Evolutionary conservation across 2,888 invertebrate genomes (phyloP), one percentile per base, ranked within the genome.

Genomic region (Dusona sp.): DNA sequence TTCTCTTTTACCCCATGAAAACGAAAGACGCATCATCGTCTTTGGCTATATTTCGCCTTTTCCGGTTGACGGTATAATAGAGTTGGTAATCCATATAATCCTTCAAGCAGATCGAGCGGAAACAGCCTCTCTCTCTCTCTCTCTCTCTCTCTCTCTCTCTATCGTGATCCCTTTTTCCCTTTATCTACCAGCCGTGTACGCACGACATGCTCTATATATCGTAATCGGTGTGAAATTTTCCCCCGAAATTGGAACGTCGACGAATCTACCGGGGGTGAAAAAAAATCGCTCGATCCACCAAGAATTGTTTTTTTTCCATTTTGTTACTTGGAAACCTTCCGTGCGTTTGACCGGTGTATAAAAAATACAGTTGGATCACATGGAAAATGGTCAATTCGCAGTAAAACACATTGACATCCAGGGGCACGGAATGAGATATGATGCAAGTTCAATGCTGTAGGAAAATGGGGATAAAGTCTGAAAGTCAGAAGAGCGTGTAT

Each of bases 81-180:
- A 87, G 83, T 87, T 90, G 91, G 92, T 94, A 93, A 94, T 94
- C 92, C 91, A 93, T 93, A 93, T 92, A 92, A 94, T 93, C 92
- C 91, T 91, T 93, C 92, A 91, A 90, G 88, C 90, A 91, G 88
- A 88, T 91, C 90, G 88, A 90, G 92, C 91, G 92, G 93, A 94
- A 93, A 91, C 90, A 90, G 86, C 88, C 83, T 90, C 19, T 90
- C 88, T 79, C 83, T 81, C 61, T 68, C 64, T 82, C 38, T 84
- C 73, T 73, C 70, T 86, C 83, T 78, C 61, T 42, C 25, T 54
- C 74, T 48, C 42, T 11, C 42, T 42, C 42, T 11, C 73, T 11
- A 64, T 68, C 42, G 64, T 54, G 48, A 45, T 82, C 73, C 75
- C 72, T 85, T 84, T 75, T 65, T 65, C 61, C 48, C 19, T 83